phyloP scores from a whole-genome alignment of 2,797 vertebrate species.

The Vultur gryphus region DNA sequence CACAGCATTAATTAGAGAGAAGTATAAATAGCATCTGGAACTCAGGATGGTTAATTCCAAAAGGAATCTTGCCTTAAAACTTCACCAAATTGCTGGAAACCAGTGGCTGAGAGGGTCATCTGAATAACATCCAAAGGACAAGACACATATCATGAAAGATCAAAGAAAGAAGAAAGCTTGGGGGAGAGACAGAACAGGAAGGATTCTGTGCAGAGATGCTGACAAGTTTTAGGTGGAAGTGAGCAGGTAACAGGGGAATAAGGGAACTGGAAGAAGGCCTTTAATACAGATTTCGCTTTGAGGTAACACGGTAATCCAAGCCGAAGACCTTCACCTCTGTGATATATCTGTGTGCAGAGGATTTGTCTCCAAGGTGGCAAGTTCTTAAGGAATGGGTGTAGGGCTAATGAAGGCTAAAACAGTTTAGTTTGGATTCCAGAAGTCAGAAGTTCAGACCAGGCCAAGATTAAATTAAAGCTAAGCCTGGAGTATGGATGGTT shows the following conservation, averaged over 20 bases:
- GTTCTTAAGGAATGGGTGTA: conserved; percentile 16
- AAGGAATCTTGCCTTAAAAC: neutral
- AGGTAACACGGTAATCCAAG: neutral
- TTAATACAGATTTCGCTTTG: neutral
- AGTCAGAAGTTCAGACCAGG: neutral
- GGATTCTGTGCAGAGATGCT: neutral
- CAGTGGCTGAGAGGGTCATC: neutral
- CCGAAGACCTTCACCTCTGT: neutral
- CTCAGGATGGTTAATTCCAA: neutral
- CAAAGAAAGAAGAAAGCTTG: neutral
- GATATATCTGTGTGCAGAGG: neutral
- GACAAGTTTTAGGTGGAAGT: neutral
- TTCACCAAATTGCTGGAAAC: neutral
- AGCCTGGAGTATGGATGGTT: neutral
- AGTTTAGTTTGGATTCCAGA: conserved; percentile 29
- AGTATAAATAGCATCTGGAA: neutral
- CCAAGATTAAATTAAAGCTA: conserved; percentile 16
- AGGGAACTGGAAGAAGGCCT: neutral
- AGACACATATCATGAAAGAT: rapidly evolving
- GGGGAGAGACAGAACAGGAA: neutral
- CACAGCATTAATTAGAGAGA: neutral
- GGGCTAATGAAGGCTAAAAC: conserved; percentile 3
- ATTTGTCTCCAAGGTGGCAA: neutral
- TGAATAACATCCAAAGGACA: rapidly evolving
- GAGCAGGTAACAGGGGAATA: neutral